phyloP scores from a whole-genome alignment of 1,140 invertebrate genomes.

The Dreissena polymorpha region DNA sequence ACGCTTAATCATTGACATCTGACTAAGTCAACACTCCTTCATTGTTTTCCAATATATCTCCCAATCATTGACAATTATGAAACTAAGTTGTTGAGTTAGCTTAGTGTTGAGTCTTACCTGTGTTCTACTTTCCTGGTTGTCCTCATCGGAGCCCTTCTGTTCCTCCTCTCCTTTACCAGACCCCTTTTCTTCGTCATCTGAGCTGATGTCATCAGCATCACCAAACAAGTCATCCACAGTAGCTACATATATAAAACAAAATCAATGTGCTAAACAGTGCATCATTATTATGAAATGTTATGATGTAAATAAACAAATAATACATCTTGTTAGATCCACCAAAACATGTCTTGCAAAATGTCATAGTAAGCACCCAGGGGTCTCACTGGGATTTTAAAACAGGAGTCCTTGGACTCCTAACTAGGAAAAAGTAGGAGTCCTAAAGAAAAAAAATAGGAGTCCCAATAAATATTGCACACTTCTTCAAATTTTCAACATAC shows the following conservation, averaged over 20 bases:
- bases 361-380: no score
- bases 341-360: conserved; percentile 2
- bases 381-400: no score
- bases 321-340: background rate
- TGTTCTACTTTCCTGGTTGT: conserved; percentile 56
- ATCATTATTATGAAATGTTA: background rate
- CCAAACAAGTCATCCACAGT: conserved; percentile 89
- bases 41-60: no score
- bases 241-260: conserved; percentile 60
- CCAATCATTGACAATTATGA: no score
- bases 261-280: background rate
- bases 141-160: conserved; percentile 63
- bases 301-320: background rate
- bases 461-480: no score
- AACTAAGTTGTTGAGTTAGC: background rate
- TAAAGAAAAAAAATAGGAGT: no score
- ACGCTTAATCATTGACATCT: no score
- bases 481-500: no score
- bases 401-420: no score
- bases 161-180: conserved; percentile 65
- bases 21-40: no score
- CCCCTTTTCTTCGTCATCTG: conserved; percentile 73
- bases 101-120: no score
- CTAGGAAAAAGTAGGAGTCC: no score
- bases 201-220: conserved; percentile 94